A percentile compares a stretch with the other conserved stretches of the same genome.
Evolutionary conservation across 2,888 invertebrate genomes (phyloP).

Genomic region (Cantharis rustica): DNA sequence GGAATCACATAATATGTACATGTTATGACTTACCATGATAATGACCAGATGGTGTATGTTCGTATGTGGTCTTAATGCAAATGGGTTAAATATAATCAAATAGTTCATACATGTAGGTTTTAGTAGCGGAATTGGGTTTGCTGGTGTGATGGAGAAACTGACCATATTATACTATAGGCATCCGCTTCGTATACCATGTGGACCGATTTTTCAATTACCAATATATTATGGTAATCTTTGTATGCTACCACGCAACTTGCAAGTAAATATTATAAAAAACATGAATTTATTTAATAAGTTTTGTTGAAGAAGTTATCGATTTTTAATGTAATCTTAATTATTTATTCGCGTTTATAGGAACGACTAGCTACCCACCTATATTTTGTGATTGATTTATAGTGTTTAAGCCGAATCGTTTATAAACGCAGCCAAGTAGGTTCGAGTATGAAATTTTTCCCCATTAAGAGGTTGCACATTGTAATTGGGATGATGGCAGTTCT

Average conservation of each 20-base stretch:
- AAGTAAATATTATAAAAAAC: background rate
- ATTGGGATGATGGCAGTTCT: slow-evolving; percentile 25
- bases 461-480: slow-evolving; percentile 26
- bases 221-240: background rate
- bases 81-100: too few species aligned
- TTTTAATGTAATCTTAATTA: background rate
- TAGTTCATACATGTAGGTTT: too few species aligned
- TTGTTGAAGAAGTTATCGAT: background rate
- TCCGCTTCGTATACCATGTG: background rate
- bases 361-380: background rate
- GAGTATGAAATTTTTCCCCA: slow-evolving; percentile 17
- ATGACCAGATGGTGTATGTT: too few species aligned
- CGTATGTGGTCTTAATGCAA: too few species aligned
- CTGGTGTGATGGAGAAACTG: background rate
- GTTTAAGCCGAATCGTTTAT: background rate
- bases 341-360: background rate
- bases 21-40: too few species aligned
- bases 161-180: background rate
- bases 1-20: too few species aligned
- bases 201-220: background rate
- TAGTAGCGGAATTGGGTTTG: too few species aligned
- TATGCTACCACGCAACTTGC: background rate
- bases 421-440: background rate
- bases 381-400: background rate
- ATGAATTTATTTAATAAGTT: background rate